phyloP scores from a whole-genome alignment of 2,113 vertebrate genomes.

The Romanogobio albipinnatus region DNA sequence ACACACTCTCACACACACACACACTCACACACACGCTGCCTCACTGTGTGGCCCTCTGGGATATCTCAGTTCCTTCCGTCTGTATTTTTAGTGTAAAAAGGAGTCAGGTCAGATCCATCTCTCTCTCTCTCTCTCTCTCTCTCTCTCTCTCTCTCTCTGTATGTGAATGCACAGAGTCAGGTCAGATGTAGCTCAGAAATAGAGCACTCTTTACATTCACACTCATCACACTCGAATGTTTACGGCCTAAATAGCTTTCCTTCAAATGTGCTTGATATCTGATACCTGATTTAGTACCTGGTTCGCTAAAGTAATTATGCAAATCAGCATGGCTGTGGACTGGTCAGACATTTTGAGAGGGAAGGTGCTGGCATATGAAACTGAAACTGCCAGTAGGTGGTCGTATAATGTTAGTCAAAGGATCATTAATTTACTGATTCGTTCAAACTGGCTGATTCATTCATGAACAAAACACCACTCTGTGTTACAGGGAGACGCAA shows the following conservation, averaged over 20 bases:
- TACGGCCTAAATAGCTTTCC: neutral
- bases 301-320: no score
- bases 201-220: neutral
- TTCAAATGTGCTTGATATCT: no score
- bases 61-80: slow-evolving; percentile 51
- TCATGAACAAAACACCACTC: no score
- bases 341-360: no score
- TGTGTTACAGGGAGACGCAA: no score
- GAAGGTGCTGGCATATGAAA: no score
- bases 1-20: neutral
- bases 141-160: slow-evolving; percentile 3
- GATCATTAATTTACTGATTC: no score
- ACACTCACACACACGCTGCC: neutral
- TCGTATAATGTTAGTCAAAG: no score
- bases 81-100: slow-evolving; percentile 70
- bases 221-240: neutral
- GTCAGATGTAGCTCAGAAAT: slow-evolving; percentile 33
- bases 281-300: no score
- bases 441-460: no score
- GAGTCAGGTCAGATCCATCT: slow-evolving; percentile 57
- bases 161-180: slow-evolving; percentile 18
- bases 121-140: slow-evolving; percentile 25
- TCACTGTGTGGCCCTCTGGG: slow-evolving; percentile 49
- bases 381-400: no score
- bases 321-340: no score